These are phyloP conservation scores for Leptogaster cylindrica DNA, from an alignment of 2,888 invertebrate species.

Conservation along the genomic window DNA sequence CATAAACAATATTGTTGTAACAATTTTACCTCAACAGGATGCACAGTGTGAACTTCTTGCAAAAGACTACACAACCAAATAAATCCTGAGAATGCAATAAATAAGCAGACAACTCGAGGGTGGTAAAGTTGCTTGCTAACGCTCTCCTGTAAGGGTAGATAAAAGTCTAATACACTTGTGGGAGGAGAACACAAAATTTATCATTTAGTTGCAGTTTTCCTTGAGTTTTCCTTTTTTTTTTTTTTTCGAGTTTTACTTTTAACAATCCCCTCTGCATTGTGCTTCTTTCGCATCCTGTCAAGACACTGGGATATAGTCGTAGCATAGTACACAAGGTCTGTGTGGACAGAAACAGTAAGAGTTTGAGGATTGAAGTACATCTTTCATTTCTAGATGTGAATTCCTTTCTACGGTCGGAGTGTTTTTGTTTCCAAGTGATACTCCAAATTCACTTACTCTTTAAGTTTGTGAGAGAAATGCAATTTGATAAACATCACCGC, in stretches of 20 bases:
- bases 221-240: conserved; percentile 21
- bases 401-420: conserved; percentile 7
- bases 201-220: conserved; percentile 37
- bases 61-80: not conserved
- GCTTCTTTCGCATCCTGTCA: not conserved
- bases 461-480: conserved; percentile 20
- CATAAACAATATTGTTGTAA: not conserved
- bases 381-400: conserved; percentile 30
- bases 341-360: not conserved
- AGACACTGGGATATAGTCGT: not conserved
- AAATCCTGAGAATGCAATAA: conserved; percentile 15
- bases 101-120: conserved; percentile 7
- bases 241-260: not conserved
- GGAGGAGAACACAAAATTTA: conserved; percentile 24
- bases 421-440: conserved; percentile 30
- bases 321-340: not conserved
- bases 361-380: not conserved
- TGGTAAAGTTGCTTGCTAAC: not conserved
- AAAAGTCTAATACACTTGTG: conserved; percentile 15
- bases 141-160: conserved; percentile 8
- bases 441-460: conserved; percentile 30
- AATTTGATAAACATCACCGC: conserved; percentile 19
- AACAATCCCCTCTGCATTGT: not conserved
- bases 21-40: not conserved
- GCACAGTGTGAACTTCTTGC: not conserved